Conservation (phyloP, 2,797 vertebrate species). For the Limosa lapponica region DNA sequence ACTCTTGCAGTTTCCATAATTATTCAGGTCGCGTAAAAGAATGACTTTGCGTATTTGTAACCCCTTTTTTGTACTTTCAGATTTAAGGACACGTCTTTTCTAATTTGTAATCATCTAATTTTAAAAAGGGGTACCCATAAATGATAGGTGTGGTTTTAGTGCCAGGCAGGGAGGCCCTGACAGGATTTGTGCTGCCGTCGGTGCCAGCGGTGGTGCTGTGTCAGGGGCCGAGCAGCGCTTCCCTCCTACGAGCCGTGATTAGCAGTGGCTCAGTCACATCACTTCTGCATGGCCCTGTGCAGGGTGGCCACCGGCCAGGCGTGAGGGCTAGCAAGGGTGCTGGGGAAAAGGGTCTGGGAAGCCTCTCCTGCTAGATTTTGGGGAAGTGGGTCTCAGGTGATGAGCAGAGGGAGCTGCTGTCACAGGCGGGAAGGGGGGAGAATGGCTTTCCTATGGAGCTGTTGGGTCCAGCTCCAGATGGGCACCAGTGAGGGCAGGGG, state of each 20-base stretch:
- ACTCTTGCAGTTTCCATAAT: slow-evolving; percentile 31
- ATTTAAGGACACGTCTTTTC: slow-evolving; percentile 49
- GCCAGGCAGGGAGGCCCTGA: slow-evolving; percentile 25
- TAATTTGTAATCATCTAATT: slow-evolving; percentile 56
- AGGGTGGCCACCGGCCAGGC: too few relatives aligned
- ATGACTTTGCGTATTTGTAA: slow-evolving; percentile 68
- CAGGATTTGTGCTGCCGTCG: neutral
- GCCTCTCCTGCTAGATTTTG: neutral
- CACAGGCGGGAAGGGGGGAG: neutral
- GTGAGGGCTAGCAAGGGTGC: neutral
- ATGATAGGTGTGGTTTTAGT: slow-evolving; percentile 39
- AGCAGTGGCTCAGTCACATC: fast-evolving
- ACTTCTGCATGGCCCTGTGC: fast-evolving
- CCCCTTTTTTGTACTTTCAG: slow-evolving; percentile 42
- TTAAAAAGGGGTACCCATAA: slow-evolving; percentile 39
- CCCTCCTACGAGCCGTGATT: neutral
- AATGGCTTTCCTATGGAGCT: neutral
- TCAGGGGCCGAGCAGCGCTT: neutral
- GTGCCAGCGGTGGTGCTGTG: neutral
- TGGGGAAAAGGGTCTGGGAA: neutral
- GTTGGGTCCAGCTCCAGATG: fast-evolving
- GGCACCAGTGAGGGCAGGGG: neutral
- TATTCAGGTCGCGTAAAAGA: slow-evolving; percentile 70
- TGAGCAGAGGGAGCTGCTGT: neutral
- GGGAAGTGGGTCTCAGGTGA: neutral